Conservation (phyloP, 2,888 invertebrate species). For the Troides aeacus region DNA sequence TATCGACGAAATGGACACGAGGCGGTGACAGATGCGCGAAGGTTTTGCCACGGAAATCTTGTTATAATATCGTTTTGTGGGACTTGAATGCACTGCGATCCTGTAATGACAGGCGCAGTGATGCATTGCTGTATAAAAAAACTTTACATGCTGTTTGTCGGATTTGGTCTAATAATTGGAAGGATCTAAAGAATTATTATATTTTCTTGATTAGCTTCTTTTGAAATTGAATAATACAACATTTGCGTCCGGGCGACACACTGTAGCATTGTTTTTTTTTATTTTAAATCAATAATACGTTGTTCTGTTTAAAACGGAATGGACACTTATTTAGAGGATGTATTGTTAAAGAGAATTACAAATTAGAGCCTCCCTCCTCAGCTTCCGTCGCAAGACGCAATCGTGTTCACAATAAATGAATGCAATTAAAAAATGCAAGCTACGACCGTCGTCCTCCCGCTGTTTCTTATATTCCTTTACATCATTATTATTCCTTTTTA, state of each 20-base stretch:
- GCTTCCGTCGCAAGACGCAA: constrained; percentile 37
- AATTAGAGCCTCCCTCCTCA: too few species aligned
- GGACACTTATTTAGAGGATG: too few species aligned
- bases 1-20: constrained; percentile 63
- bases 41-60: constrained; percentile 53
- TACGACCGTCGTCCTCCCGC: not conserved
- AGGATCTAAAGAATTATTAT: too few species aligned
- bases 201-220: too few species aligned
- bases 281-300: too few species aligned
- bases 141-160: not conserved
- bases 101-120: constrained; percentile 17
- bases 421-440: constrained; percentile 47
- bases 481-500: too few species aligned
- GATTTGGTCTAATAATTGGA: not conserved
- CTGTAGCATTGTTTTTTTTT: too few species aligned
- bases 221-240: too few species aligned
- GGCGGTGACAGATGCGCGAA: constrained; percentile 71
- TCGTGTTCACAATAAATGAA: constrained; percentile 55
- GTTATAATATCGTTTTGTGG: constrained; percentile 58
- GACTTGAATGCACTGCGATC: constrained; percentile 33
- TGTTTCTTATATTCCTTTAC: too few species aligned
- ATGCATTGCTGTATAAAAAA: not conserved
- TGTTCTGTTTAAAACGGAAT: too few species aligned
- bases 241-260: too few species aligned
- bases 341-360: too few species aligned